Conservation (phyloP, 2,888 invertebrate genomes). For the Pyrocoelia pectoralis region DNA sequence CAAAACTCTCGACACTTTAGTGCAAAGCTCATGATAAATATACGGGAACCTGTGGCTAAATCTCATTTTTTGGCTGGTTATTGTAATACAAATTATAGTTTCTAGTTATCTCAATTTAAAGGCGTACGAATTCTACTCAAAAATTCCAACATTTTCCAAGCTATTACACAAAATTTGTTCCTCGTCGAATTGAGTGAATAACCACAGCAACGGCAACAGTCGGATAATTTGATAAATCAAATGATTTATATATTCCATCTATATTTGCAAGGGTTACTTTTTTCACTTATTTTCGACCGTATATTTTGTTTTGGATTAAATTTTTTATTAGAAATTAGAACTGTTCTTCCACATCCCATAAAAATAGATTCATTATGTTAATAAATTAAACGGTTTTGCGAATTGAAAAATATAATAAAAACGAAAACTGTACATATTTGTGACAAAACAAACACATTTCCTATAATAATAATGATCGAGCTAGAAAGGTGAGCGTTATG, state of each 20-base stretch:
- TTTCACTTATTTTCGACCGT: constrained; percentile 22
- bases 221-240: constrained; percentile 52
- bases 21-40: too few species aligned
- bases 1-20: too few species aligned
- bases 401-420: too few species aligned
- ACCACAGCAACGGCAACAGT: constrained; percentile 48
- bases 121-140: not conserved
- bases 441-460: constrained; percentile 20
- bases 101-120: too few species aligned
- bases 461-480: constrained; percentile 16
- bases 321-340: too few species aligned
- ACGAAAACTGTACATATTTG: too few species aligned
- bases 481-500: constrained; percentile 39
- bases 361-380: too few species aligned
- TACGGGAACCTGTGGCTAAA: too few species aligned
- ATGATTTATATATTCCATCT: constrained; percentile 49
- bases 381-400: too few species aligned
- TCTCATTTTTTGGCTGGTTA: too few species aligned
- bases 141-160: not conserved
- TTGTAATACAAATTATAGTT: too few species aligned
- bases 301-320: not conserved
- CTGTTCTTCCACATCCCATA: too few species aligned
- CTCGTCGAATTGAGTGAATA: constrained; percentile 30
- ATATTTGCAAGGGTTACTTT: constrained; percentile 32
- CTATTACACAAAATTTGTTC: not conserved